Evolutionary conservation across 2,797 vertebrate genomes (phyloP).

Genomic region (Micromesistius poutassou): DNA sequence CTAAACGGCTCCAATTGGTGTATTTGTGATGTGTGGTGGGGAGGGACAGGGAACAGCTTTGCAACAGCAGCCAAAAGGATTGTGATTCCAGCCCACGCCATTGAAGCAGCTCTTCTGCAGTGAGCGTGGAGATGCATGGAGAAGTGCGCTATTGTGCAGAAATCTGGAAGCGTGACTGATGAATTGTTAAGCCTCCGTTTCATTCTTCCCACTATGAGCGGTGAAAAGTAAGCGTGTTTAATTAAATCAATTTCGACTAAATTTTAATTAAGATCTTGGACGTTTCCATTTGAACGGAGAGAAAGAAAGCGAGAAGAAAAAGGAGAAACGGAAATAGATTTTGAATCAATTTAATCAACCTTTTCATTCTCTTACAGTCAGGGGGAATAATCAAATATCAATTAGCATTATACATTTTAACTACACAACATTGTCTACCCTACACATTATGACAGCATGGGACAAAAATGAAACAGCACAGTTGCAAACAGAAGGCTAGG

Average conservation of each 20-base stretch:
- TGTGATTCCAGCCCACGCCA: conserved; percentile 29
- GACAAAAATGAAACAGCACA: conserved; percentile 60
- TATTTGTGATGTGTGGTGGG: neutral
- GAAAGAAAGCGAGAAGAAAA: conserved; percentile 5
- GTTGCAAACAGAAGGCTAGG: conserved; percentile 63
- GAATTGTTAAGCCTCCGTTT: conserved; percentile 11
- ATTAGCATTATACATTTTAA: conserved; percentile 62
- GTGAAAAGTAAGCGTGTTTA: neutral
- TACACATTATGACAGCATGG: conserved; percentile 63
- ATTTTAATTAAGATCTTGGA: conserved; percentile 20
- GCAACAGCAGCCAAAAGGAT: conserved; percentile 12
- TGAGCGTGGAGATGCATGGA: conserved; percentile 29
- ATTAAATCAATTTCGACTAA: neutral
- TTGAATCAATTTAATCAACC: conserved; percentile 68
- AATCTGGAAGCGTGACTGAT: conserved; percentile 1
- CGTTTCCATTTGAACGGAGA: conserved; percentile 18
- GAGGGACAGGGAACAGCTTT: conserved; percentile 7
- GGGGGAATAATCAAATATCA: conserved; percentile 60
- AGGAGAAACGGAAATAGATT: conserved; percentile 31
- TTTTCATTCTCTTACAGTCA: conserved; percentile 70
- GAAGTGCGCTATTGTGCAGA: neutral
- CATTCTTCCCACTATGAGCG: neutral
- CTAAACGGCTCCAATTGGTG: conserved; percentile 24
- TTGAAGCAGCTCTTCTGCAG: conserved; percentile 14
- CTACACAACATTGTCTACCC: conserved; percentile 65